Conservation (phyloP, 2,888 invertebrate genomes). For the Drosophila vallismaia region DNA sequence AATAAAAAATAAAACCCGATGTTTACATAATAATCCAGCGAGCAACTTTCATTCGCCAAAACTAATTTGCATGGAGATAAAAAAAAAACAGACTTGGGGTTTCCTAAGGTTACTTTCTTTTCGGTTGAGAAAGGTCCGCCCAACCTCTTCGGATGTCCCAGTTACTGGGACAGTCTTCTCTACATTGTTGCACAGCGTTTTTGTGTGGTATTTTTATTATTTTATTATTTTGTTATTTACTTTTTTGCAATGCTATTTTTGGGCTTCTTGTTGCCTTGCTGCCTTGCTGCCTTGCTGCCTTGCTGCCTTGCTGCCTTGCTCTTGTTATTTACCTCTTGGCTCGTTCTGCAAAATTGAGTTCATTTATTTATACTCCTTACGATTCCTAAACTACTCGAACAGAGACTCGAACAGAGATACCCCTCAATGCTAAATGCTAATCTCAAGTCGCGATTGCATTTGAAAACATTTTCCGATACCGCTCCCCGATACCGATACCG, state of each 20-base stretch:
- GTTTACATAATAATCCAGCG: slow-evolving; percentile 29
- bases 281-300: slow-evolving; percentile 24
- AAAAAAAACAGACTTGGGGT: slow-evolving; percentile 3
- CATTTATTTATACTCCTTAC: slow-evolving; percentile 61
- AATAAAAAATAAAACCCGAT: slow-evolving; percentile 14
- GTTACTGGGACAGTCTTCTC: slow-evolving; percentile 36
- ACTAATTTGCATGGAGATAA: slow-evolving; percentile 35
- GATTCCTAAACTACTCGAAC: slow-evolving; percentile 45
- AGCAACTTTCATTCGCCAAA: slow-evolving; percentile 39
- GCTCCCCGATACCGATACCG: not conserved
- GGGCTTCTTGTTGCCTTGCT: slow-evolving; percentile 15
- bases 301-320: slow-evolving; percentile 24
- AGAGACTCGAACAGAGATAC: too few species aligned
- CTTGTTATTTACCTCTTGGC: slow-evolving; percentile 36
- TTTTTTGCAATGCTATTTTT: slow-evolving; percentile 50
- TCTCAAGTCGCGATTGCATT: slow-evolving; percentile 1
- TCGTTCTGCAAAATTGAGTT: slow-evolving; percentile 63
- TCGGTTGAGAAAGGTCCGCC: slow-evolving; percentile 69
- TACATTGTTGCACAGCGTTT: slow-evolving; percentile 4
- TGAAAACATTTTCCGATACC: too few species aligned
- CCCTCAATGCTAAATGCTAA: too few species aligned
- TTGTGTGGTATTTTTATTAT: slow-evolving; percentile 4
- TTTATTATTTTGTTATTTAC: slow-evolving; percentile 9
- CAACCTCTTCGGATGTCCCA: not conserved
- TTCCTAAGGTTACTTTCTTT: slow-evolving; percentile 65